Percentiles rank a stretch among this genome's conserved stretches.
Conservation (phyloP, 2,113 vertebrate genomes). For the Cynoglossus semilaevis region DNA sequence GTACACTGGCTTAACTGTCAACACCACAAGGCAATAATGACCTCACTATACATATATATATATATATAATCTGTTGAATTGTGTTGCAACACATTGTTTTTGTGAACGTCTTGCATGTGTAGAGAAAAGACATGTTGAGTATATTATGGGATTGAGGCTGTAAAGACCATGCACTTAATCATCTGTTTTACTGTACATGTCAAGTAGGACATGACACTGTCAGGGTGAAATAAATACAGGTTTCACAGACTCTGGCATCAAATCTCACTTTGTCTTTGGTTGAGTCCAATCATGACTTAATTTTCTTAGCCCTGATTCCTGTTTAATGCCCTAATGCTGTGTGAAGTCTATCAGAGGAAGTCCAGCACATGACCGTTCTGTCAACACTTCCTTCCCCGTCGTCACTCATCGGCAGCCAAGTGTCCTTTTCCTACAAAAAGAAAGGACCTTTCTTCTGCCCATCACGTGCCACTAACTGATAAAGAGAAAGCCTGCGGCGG, state of each 20-base stretch:
- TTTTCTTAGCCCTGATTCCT: neutral
- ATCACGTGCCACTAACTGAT: conserved; percentile 43
- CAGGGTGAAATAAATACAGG: neutral
- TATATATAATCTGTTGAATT: too few species aligned
- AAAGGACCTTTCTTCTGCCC: conserved; percentile 35
- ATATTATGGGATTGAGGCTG: too few species aligned
- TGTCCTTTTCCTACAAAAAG: conserved; percentile 39
- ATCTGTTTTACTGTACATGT: too few species aligned
- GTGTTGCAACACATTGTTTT: too few species aligned
- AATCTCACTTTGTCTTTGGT: neutral
- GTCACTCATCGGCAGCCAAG: conserved; percentile 29
- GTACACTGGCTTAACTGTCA: too few species aligned
- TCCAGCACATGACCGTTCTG: conserved; percentile 33
- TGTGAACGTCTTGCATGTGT: too few species aligned
- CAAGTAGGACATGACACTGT: too few species aligned
- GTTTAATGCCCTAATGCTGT: neutral
- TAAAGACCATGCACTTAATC: too few species aligned
- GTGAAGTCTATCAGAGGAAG: conserved; percentile 41
- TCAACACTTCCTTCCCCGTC: conserved; percentile 53
- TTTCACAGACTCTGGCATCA: neutral
- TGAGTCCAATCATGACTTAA: too few species aligned
- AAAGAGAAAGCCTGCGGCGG: conserved; percentile 20
- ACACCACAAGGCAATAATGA: too few species aligned
- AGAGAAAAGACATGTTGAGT: too few species aligned
- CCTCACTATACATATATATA: too few species aligned